Evolutionary conservation across 1,140 invertebrate species (phyloP).

Genomic region (Penaeus vannamei): DNA sequence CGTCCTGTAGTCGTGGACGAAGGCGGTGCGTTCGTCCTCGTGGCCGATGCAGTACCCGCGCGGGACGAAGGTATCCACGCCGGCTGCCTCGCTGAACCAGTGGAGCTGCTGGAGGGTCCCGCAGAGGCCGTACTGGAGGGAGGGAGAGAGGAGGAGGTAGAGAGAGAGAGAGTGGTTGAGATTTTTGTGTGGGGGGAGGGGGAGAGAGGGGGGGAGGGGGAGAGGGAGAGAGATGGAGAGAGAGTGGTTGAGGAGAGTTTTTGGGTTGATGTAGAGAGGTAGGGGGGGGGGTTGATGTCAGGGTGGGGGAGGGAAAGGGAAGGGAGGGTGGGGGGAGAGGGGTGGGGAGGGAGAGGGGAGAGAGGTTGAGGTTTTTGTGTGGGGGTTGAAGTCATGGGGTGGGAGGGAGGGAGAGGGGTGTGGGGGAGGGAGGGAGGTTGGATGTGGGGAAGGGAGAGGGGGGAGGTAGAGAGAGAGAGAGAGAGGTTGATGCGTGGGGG

Average conservation of each 20-base stretch:
- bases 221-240: too few relatives aligned
- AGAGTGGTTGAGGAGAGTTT: neutral
- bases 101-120: constrained; percentile 87
- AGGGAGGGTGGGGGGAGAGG: too few relatives aligned
- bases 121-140: constrained; percentile 76
- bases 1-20: constrained; percentile 90
- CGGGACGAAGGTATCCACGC: constrained; percentile 86
- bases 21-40: constrained; percentile 88
- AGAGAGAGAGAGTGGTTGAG: neutral
- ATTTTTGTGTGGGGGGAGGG: neutral
- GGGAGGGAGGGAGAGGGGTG: neutral
- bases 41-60: constrained; percentile 81
- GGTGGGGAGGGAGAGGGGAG: too few relatives aligned
- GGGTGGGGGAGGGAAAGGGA: neutral
- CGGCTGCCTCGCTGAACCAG: constrained; percentile 88
- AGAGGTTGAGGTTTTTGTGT: too few relatives aligned
- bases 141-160: neutral
- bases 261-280: too few relatives aligned
- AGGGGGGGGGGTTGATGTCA: neutral
- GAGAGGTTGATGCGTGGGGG: neutral
- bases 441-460: neutral
- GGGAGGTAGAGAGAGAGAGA: neutral
- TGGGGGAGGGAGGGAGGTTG: neutral
- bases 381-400: neutral
- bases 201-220: too few relatives aligned